Conservation (phyloP, 2,113 vertebrate species). For the Serinus canaria region DNA sequence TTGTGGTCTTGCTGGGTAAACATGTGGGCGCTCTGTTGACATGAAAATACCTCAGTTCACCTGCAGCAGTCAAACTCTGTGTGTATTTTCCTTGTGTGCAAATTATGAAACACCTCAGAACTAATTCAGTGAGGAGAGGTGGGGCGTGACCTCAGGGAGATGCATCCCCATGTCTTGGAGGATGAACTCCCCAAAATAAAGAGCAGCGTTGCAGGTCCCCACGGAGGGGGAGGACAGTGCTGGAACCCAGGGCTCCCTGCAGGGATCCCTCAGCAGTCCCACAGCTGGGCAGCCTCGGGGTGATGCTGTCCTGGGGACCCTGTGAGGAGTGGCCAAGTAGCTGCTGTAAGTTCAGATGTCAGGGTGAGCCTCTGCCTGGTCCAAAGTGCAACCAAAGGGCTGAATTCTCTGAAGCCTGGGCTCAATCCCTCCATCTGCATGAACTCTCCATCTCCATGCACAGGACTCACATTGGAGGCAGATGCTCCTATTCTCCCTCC, state of each 20-base stretch:
- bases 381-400: neutral
- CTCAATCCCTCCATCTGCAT: neutral
- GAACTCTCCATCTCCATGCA: neutral
- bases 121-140: neutral
- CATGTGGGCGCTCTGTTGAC: neutral
- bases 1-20: neutral
- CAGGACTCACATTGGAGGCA: neutral
- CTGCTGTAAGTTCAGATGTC: neutral
- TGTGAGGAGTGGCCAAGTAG: neutral
- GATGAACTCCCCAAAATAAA: neutral
- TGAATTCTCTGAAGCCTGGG: neutral
- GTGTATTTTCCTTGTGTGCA: neutral
- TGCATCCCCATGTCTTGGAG: neutral
- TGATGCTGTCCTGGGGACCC: neutral
- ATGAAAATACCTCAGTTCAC: neutral
- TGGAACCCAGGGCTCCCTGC: neutral
- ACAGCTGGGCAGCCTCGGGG: fast-evolving
- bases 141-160: neutral
- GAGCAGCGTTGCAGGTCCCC: fast-evolving
- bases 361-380: neutral
- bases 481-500: neutral
- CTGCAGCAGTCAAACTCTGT: neutral
- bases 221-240: neutral
- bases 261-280: neutral
- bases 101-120: neutral